phyloP scores from a whole-genome alignment of 2,797 vertebrate genomes.

The Sebastolobus altivelis region DNA sequence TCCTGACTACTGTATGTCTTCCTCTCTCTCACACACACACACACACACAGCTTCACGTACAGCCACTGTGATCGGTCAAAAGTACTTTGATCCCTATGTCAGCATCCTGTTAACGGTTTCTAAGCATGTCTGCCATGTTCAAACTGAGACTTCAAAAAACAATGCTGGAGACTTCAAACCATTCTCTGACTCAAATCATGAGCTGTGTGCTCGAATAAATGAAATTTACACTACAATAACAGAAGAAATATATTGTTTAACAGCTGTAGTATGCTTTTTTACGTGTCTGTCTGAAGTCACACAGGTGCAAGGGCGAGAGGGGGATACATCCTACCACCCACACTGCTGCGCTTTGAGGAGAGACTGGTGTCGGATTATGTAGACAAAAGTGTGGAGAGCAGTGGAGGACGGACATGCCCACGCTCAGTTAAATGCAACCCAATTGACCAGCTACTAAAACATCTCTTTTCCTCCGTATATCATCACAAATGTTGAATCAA shows the following conservation, averaged over 20 bases:
- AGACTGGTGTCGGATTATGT: conserved; percentile 58
- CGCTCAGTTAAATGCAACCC: neutral
- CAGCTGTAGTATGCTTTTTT: neutral
- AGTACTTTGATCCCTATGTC: neutral
- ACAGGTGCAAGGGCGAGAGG: neutral
- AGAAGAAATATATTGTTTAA: neutral
- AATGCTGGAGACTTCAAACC: conserved; percentile 1
- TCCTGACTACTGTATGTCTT: neutral
- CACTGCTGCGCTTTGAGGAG: conserved; percentile 68
- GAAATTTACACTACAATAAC: neutral
- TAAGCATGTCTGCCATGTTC: conserved; percentile 3
- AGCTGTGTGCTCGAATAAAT: conserved; percentile 11
- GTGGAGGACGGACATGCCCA: conserved; percentile 1
- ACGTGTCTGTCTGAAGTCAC: neutral
- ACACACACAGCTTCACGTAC: conserved; percentile 1
- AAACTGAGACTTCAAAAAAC: neutral
- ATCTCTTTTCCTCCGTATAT: neutral
- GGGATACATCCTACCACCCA: conserved; percentile 48
- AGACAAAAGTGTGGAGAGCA: conserved; percentile 36
- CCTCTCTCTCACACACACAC: neutral
- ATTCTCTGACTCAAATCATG: neutral
- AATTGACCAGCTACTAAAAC: neutral
- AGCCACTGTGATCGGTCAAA: neutral
- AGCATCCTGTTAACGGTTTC: neutral
- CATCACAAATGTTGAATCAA: conserved; percentile 7